Evolutionary conservation across 1,140 invertebrate species (phyloP).

Genomic region (Dreissena polymorpha): DNA sequence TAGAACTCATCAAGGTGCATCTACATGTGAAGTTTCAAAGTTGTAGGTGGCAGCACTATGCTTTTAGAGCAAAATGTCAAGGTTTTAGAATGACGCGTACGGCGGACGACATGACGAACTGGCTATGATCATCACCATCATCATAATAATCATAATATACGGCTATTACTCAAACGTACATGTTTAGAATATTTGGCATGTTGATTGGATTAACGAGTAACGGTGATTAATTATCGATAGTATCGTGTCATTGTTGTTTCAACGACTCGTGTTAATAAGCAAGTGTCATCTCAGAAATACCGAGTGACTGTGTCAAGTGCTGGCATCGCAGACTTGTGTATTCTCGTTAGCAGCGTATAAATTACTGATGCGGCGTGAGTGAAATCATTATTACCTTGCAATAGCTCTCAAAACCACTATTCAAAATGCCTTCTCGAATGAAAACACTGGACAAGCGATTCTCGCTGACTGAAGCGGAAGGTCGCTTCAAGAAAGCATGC

Average conservation of each 20-base stretch:
- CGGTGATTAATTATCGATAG: slow-evolving; percentile 29
- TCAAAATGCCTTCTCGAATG: slow-evolving; percentile 23
- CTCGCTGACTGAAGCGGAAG: slow-evolving; percentile 28
- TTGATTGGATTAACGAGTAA: neutral
- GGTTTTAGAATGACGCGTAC: no score
- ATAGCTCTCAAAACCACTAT: slow-evolving; percentile 26
- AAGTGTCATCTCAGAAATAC: slow-evolving; percentile 31
- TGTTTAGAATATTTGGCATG: slow-evolving; percentile 5
- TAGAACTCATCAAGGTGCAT: no score
- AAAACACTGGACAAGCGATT: slow-evolving; percentile 37
- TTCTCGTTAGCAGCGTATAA: neutral
- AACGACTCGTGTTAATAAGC: slow-evolving; percentile 38
- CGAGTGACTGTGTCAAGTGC: slow-evolving; percentile 11
- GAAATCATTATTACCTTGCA: neutral
- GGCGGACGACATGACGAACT: no score
- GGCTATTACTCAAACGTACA: neutral
- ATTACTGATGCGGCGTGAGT: neutral
- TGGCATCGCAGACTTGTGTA: slow-evolving; percentile 28
- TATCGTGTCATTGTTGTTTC: slow-evolving; percentile 29
- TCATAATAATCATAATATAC: no score
- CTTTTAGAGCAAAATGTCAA: no score
- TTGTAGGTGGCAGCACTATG: no score
- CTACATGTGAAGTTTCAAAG: no score
- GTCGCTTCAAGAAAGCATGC: slow-evolving; percentile 32
- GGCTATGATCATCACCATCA: no score